Conservation (phyloP, 2,797 vertebrate species). For the Botia almorhae region DNA sequence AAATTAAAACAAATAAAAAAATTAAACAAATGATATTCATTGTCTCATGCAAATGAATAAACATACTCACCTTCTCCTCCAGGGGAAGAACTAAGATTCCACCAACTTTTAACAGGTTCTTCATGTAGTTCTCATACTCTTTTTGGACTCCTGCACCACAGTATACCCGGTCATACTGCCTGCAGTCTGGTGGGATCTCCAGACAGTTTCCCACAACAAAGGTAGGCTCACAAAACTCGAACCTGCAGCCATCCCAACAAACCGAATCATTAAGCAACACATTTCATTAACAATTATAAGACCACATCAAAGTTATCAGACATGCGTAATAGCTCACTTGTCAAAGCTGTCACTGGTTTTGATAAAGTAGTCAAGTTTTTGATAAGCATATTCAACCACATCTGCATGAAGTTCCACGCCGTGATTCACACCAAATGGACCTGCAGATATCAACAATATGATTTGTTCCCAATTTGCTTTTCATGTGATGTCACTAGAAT, state of each 20-base stretch:
- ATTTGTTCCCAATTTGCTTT: not conserved
- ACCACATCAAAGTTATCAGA: not conserved
- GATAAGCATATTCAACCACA: constrained; percentile 93
- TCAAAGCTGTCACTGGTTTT: constrained; percentile 96
- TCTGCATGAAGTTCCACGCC: constrained; percentile 93
- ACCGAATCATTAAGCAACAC: not conserved
- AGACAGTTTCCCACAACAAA: constrained; percentile 94
- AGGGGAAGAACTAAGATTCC: constrained; percentile 96
- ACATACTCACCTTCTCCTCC: constrained; percentile 88
- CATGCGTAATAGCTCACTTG: constrained; percentile 78
- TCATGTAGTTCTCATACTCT: constrained; percentile 96
- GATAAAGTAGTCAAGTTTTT: constrained; percentile 94
- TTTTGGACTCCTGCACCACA: constrained; percentile 96
- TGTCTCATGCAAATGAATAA: not conserved
- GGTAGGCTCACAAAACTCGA: constrained; percentile 95
- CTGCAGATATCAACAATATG: constrained; percentile 67
- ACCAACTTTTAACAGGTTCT: constrained; percentile 91
- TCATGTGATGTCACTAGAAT: not conserved
- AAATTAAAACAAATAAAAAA: not conserved
- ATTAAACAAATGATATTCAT: too few relatives aligned
- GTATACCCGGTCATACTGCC: constrained; percentile 94
- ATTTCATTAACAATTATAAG: not conserved
- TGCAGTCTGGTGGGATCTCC: constrained; percentile 89
- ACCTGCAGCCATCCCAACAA: constrained; percentile 73
- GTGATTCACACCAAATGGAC: constrained; percentile 94